A percentile compares a stretch with the other conserved stretches of the same genome.
Evolutionary conservation across 2,113 vertebrate species (phyloP).

Genomic region (Seriola aureovittata): DNA sequence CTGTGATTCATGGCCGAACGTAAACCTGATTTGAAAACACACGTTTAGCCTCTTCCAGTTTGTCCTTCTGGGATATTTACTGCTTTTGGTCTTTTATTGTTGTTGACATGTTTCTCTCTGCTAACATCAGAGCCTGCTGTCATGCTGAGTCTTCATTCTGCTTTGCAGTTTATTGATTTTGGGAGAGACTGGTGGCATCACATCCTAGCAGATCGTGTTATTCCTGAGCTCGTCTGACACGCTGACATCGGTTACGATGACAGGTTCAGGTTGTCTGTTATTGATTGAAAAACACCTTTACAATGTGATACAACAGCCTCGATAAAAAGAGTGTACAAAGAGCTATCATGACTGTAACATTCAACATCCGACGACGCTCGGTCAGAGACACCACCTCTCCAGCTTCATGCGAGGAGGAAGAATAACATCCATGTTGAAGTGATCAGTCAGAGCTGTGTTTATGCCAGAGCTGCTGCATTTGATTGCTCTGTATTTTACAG

Average conservation of each 20-base stretch:
- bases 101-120: not conserved
- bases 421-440: not conserved
- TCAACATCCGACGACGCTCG: not conserved
- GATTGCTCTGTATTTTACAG: conserved; percentile 39
- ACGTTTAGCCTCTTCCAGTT: not conserved
- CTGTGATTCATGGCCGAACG: conserved; percentile 5
- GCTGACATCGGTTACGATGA: conserved; percentile 25
- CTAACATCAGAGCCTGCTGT: conserved; percentile 32
- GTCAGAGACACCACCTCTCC: not conserved
- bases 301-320: not conserved
- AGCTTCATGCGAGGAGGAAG: not conserved
- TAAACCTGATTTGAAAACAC: conserved; percentile 9
- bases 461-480: conserved; percentile 6
- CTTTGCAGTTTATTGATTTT: conserved; percentile 54
- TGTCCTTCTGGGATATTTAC: conserved; percentile 27
- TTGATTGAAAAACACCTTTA: conserved; percentile 14
- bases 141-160: conserved; percentile 15
- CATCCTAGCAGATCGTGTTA: conserved; percentile 18
- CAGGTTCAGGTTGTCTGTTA: conserved; percentile 1
- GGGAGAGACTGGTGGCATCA: not conserved
- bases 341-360: not conserved
- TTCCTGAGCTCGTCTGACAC: conserved; percentile 25
- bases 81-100: not conserved
- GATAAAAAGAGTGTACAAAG: not conserved
- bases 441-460: not conserved